Base-by-base conservation (phyloP, 2,797 vertebrate genomes). In the Gastrophryne carolinensis region DNA sequence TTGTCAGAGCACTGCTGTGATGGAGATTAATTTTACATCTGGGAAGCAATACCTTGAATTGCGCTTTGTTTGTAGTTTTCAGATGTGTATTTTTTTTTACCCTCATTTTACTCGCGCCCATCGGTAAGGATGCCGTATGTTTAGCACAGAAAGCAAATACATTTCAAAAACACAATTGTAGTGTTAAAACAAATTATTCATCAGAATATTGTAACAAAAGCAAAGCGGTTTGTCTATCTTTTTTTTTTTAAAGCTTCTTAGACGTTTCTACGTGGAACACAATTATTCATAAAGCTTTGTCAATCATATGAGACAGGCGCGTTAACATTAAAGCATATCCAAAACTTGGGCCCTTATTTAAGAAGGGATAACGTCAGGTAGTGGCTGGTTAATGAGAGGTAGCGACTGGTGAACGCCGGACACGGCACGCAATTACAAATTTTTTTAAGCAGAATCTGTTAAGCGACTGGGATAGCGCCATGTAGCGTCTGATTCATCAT, bases 101-200 rank as follows among this genome's bases (percentile, higher is more conserved):
- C 17, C 29, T 15, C 50, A 24, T 37, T 54, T 39, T 17, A 64
- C 37, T 49, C 62, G 77, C 67, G 80, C 58, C 70, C 79, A 84
- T 80, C 68, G 66, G 82, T 80, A 80, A 83, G 78, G 80, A 78
- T 84, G 72, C 80, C 57, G 53, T 63, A 85, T 84, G 78, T 84
- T 73, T 27, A 81, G 80, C 82, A 84, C 80, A 83, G 81, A 82
- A 83, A 75, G 80, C 57, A 61, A 86, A 82, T 79, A 67, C 49
- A 83, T 70, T 80, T 83, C 78, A 85, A 80, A 50, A 49, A 24
- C 39, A 19, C 11, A 10, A 53, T 44, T 8, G 60, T 26, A 17
- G 13, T 41, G 27, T 6, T n/a, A 63, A 64, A 70, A n/a, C n/a
- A 10, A 12, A 24, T 53, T 17, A 27, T 15, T 62, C 27, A 37